These are phyloP conservation scores for Argya squamiceps DNA, from an alignment of 2,797 vertebrate genomes.

Conservation along the genomic window DNA sequence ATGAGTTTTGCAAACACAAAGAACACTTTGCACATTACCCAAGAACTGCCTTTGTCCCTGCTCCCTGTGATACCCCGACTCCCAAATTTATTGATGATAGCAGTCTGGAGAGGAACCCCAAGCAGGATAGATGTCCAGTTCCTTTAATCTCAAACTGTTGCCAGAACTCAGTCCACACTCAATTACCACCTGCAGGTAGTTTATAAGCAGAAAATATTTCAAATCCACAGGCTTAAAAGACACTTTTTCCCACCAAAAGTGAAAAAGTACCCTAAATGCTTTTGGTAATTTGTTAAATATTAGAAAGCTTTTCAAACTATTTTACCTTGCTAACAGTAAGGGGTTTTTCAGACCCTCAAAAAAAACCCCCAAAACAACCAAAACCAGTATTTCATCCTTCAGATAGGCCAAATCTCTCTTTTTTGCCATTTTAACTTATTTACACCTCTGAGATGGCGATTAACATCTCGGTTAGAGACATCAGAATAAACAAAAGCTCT, in stretches of 20 bases:
- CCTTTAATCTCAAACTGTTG: neutral
- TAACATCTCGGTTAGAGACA: neutral
- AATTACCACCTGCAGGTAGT: neutral
- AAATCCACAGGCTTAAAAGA: neutral
- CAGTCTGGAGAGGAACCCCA: neutral
- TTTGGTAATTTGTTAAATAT: neutral
- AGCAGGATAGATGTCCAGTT: neutral
- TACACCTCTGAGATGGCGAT: neutral
- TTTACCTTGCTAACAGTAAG: neutral
- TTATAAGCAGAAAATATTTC: neutral
- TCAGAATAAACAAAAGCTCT: neutral
- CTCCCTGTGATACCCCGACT: accelerated
- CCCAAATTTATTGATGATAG: accelerated
- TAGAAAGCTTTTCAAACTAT: neutral
- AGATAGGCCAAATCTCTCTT: neutral
- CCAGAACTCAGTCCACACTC: neutral
- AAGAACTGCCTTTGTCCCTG: neutral
- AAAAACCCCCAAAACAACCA: too few species aligned
- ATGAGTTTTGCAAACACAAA: neutral
- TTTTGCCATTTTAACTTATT: neutral
- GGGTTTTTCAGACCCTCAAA: neutral
- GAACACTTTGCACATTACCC: neutral
- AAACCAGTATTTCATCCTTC: neutral
- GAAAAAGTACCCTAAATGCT: neutral
- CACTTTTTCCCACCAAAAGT: neutral